Evolutionary conservation across 2,888 invertebrate species (phyloP), one percentile per base, ranked within the genome.

Genomic region (Neoscelio sp.): DNA sequence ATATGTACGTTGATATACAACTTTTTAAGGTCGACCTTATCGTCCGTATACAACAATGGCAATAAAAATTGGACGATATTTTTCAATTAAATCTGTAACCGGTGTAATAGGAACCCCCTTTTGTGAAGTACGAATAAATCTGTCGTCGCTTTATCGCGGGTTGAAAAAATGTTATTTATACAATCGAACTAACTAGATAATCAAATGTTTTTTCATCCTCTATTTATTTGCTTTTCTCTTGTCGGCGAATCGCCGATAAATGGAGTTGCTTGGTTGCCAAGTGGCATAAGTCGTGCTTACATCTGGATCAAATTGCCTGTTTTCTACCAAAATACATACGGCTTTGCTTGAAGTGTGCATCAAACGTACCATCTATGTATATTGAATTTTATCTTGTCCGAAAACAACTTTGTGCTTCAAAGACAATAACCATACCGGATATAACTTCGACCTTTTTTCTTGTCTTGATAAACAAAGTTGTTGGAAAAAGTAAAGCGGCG

Each of bases 261-360:
- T 65, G 52, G 40, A 52, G 40, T 10, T 38, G 38, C 52, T 65
- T 33, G 52, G 52, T 65, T 65, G 65, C 52, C 65, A 67, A 67
- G 67, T 67, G 56, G 35, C 35, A 68, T 68, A 68, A 56, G 56
- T 46, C 56, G 54, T 68, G 17, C 54, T 68, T 68, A 56, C 38
- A 46, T 68, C 67, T 23, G 44, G 54, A 56, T 56, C 46, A 56
- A 56, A 68, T 56, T 44, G 67, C 56, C 46, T 54, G 54, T 54
- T 54, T 67, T 52, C 33, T 28, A 20, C 52, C 30, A 15, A 40
- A 67, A 54, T 46, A 56, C 38, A 56, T 46, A 46, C 44, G 33
- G 17, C 26, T 68, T 65, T 15, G 20, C 40, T 52, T 50, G 40
- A 42, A 65, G 52, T 48, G 20, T 35, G 38, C 52, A 26, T 65